A percentile compares a stretch with the other conserved stretches of the same genome.
phyloP scores from a whole-genome alignment of 2,888 invertebrate species.

The Synanthedon formicaeformis region DNA sequence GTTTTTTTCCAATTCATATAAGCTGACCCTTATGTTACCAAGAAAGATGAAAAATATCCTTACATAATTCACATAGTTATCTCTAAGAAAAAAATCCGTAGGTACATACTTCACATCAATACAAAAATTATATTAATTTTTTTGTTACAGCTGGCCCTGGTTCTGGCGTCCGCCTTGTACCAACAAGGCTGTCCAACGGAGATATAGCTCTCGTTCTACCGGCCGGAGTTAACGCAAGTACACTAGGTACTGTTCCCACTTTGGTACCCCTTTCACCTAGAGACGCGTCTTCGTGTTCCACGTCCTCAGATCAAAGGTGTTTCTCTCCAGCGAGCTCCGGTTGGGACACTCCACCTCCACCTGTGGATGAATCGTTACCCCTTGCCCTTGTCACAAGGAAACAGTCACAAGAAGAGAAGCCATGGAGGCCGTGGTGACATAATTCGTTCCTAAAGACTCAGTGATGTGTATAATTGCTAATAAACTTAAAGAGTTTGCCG shows the following conservation, averaged over 20 bases:
- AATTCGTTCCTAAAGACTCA: conserved; percentile 19
- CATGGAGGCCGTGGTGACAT: conserved; percentile 85
- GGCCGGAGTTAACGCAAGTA: conserved; percentile 68
- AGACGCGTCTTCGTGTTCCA: conserved; percentile 79
- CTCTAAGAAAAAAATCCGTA: no score
- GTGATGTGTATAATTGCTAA: conserved; percentile 23
- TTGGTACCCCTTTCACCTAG: conserved; percentile 81
- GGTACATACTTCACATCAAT: no score
- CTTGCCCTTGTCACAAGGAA: conserved; percentile 81
- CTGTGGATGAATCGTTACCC: conserved; percentile 63
- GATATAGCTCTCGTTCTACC: conserved; percentile 86
- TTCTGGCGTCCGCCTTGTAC: conserved; percentile 81
- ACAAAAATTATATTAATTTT: not conserved
- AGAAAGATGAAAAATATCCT: no score
- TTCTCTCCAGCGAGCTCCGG: conserved; percentile 72
- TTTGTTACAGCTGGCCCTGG: conserved; percentile 72
- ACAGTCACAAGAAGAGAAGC: conserved; percentile 75
- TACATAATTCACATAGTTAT: no score
- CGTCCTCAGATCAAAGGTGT: conserved; percentile 72
- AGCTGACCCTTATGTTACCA: no score
- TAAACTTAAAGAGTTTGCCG: conserved; percentile 17
- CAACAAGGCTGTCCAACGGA: conserved; percentile 84
- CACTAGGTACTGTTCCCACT: conserved; percentile 72
- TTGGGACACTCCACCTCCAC: conserved; percentile 54
- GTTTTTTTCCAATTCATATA: no score